These are phyloP conservation scores for Luehdorfia chinensis DNA, from an alignment of 1,140 invertebrate genomes.

Conservation along the genomic window DNA sequence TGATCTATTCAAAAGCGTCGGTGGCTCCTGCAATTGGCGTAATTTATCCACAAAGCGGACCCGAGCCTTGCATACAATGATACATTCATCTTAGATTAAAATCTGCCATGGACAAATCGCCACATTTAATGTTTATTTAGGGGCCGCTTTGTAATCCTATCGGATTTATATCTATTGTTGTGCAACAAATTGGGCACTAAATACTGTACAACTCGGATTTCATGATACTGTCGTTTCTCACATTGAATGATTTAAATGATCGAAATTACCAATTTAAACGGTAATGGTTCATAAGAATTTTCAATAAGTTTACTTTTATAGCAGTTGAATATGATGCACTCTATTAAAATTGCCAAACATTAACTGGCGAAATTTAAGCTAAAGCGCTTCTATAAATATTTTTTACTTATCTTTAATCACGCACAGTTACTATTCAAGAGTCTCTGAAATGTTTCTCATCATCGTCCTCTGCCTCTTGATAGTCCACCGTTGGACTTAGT, in stretches of 20 bases:
- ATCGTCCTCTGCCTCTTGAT: too few species aligned
- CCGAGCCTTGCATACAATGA: slow-evolving; percentile 39
- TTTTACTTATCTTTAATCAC: too few species aligned
- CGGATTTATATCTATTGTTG: slow-evolving; percentile 13
- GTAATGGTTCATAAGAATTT: too few species aligned
- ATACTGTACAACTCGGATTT: neutral
- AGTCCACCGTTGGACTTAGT: too few species aligned
- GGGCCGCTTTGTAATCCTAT: slow-evolving; percentile 11
- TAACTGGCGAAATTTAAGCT: too few species aligned
- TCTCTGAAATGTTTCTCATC: too few species aligned
- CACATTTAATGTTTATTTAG: slow-evolving; percentile 24
- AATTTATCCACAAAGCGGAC: slow-evolving; percentile 24
- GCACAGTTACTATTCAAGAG: too few species aligned
- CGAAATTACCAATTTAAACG: too few species aligned
- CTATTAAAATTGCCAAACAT: too few species aligned
- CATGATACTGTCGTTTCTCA: neutral
- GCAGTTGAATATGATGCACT: too few species aligned
- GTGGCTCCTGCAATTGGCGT: slow-evolving; percentile 21
- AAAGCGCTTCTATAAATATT: too few species aligned
- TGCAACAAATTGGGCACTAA: slow-evolving; percentile 9
- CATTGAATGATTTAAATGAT: slow-evolving; percentile 13
- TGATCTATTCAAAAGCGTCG: neutral
- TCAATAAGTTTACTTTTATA: too few species aligned
- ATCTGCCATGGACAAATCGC: slow-evolving; percentile 53
- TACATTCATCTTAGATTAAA: slow-evolving; percentile 53